phyloP scores from a whole-genome alignment of 2,113 vertebrate genomes.

The Oplegnathus fasciatus region DNA sequence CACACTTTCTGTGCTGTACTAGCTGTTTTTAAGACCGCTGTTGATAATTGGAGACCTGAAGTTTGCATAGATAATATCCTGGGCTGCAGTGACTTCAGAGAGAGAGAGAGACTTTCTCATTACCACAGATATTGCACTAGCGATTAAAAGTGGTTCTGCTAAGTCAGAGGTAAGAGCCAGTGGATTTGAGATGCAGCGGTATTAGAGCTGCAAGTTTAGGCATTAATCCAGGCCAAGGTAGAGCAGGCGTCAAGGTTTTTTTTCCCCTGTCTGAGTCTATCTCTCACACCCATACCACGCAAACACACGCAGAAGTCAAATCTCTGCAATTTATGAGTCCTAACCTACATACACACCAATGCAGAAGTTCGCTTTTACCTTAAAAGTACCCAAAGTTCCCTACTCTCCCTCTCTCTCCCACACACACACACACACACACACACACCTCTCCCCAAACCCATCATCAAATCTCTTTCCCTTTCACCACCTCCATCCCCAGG shows the following conservation, averaged over 20 bases:
- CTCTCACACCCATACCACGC: slow-evolving; percentile 27
- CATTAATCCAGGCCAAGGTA: slow-evolving; percentile 59
- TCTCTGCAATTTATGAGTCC: slow-evolving; percentile 26
- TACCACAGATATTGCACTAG: slow-evolving; percentile 52
- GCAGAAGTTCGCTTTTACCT: slow-evolving; percentile 33
- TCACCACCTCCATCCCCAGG: slow-evolving; percentile 59
- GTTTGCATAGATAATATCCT: slow-evolving; percentile 49
- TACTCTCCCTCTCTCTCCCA: not conserved
- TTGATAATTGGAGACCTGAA: slow-evolving; percentile 15
- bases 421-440: slow-evolving; percentile 16
- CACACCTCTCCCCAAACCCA: slow-evolving; percentile 27
- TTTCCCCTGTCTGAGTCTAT: slow-evolving; percentile 23
- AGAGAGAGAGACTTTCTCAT: slow-evolving; percentile 38
- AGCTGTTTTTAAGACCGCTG: slow-evolving; percentile 14
- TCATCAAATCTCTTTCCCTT: slow-evolving; percentile 58
- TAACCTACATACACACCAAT: slow-evolving; percentile 28
- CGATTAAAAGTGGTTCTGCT: slow-evolving; percentile 52
- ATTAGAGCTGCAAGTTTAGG: slow-evolving; percentile 62
- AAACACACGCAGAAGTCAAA: slow-evolving; percentile 8
- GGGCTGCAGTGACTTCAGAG: slow-evolving; percentile 7
- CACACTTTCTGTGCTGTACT: not conserved
- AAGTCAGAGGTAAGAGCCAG: slow-evolving; percentile 52
- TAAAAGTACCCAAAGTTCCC: slow-evolving; percentile 37
- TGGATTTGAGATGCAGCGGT: slow-evolving; percentile 54
- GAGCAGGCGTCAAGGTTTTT: slow-evolving; percentile 42